phyloP scores from a whole-genome alignment of 1,140 invertebrate genomes.

The Scaptomyza graminum region DNA sequence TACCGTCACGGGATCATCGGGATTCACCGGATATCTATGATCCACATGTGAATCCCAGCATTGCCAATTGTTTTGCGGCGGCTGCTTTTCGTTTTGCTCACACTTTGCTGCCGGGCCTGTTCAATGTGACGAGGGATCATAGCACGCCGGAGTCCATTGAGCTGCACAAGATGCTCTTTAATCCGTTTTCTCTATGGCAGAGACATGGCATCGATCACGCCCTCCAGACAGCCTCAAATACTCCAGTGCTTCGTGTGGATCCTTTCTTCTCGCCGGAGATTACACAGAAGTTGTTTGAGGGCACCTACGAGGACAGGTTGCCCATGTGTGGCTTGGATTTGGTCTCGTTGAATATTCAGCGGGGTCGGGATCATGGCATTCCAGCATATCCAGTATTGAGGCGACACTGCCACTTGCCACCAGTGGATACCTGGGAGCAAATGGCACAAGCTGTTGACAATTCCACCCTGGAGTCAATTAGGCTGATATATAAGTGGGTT shows the following conservation, averaged over 20 bases:
- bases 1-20: constrained; percentile 83
- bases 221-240: constrained; percentile 87
- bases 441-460: constrained; percentile 87
- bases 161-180: constrained; percentile 92
- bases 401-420: constrained; percentile 89
- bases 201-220: constrained; percentile 86
- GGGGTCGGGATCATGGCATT: constrained; percentile 94
- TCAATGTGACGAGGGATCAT: constrained; percentile 87
- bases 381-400: constrained; percentile 91
- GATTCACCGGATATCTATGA: constrained; percentile 87
- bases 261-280: constrained; percentile 89
- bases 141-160: constrained; percentile 88
- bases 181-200: constrained; percentile 91
- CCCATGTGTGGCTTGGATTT: constrained; percentile 90
- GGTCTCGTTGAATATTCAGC: constrained; percentile 93
- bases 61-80: constrained; percentile 96
- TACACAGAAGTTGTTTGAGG: constrained; percentile 88
- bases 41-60: constrained; percentile 89
- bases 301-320: constrained; percentile 52
- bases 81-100: constrained; percentile 97
- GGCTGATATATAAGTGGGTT: constrained; percentile 87
- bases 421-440: constrained; percentile 90
- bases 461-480: constrained; percentile 86
- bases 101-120: constrained; percentile 90
- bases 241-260: constrained; percentile 88